phyloP scores from a whole-genome alignment of 1,140 invertebrate genomes.

The Antheraea mylitta region DNA sequence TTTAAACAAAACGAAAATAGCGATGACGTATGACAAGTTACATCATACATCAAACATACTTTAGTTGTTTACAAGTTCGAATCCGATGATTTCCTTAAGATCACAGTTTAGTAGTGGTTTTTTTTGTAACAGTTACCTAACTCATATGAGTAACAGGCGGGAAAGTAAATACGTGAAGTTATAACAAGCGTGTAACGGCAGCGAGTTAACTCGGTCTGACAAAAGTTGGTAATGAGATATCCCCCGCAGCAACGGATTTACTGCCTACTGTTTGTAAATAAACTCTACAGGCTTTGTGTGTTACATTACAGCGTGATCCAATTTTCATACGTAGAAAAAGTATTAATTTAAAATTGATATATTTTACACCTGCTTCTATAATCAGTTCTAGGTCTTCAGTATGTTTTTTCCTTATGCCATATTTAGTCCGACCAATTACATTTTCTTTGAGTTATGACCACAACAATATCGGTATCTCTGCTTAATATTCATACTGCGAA shows the following conservation, averaged over 20 bases:
- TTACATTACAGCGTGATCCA: no score
- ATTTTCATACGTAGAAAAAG: not conserved
- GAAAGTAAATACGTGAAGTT: slow-evolving; percentile 27
- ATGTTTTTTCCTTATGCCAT: no score
- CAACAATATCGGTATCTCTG: no score
- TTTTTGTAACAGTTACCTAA: not conserved
- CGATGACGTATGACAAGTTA: no score
- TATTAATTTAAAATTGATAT: no score
- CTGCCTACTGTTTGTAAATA: slow-evolving; percentile 25
- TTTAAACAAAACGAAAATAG: no score
- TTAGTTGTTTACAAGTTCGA: not conserved
- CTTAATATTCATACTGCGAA: no score
- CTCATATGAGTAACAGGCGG: slow-evolving; percentile 4
- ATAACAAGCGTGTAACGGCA: slow-evolving; percentile 25
- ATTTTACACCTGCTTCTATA: no score
- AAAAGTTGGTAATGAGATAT: slow-evolving; percentile 33
- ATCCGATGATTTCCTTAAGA: not conserved
- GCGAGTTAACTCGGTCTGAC: slow-evolving; percentile 16
- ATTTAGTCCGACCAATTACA: no score
- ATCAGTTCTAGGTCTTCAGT: no score
- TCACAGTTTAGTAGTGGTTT: not conserved
- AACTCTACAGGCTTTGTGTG: slow-evolving; percentile 11
- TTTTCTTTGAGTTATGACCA: no score
- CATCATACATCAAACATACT: no score
- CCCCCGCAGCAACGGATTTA: slow-evolving; percentile 27